Evolutionary conservation across 1,140 invertebrate genomes (phyloP).

Genomic region (Drosophila navojoa): DNA sequence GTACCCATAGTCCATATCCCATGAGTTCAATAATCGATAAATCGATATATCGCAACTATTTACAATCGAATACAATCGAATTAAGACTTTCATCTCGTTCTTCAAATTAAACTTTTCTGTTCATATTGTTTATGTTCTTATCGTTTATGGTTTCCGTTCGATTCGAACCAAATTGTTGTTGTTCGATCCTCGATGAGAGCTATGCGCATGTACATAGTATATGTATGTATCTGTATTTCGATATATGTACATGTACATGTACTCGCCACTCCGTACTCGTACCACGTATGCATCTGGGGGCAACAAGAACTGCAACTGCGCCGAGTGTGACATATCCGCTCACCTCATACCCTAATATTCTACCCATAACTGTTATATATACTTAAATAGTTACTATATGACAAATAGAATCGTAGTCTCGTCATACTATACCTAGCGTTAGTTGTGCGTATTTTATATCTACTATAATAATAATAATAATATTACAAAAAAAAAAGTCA

Average conservation of each 20-base stretch:
- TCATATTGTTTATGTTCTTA: not conserved
- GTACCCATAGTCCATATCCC: conserved; percentile 18
- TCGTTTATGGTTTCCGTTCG: conserved; percentile 73
- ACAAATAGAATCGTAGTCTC: conserved; percentile 1
- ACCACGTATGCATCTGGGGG: conserved; percentile 26
- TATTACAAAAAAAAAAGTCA: not conserved
- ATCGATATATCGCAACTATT: conserved; percentile 1
- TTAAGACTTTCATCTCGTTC: conserved; percentile 21
- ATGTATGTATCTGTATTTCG: not conserved
- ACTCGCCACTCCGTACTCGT: conserved; percentile 1
- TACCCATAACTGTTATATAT: conserved; percentile 6
- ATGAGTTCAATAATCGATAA: conserved; percentile 2
- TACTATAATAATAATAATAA: too few species aligned
- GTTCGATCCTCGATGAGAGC: conserved; percentile 49
- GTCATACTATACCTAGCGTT: not conserved
- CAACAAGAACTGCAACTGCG: conserved; percentile 34
- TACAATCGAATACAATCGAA: conserved; percentile 15
- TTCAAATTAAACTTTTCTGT: conserved; percentile 7
- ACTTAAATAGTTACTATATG: not conserved
- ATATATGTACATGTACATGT: conserved; percentile 4
- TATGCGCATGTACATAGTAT: conserved; percentile 40
- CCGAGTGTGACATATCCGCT: conserved; percentile 39
- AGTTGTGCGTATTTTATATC: not conserved
- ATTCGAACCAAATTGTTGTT: conserved; percentile 74
- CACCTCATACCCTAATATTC: conserved; percentile 25